A percentile compares a stretch with the other conserved stretches of the same genome.
Conservation (phyloP, 1,140 invertebrate genomes). For the Harlomillsia oculata region DNA sequence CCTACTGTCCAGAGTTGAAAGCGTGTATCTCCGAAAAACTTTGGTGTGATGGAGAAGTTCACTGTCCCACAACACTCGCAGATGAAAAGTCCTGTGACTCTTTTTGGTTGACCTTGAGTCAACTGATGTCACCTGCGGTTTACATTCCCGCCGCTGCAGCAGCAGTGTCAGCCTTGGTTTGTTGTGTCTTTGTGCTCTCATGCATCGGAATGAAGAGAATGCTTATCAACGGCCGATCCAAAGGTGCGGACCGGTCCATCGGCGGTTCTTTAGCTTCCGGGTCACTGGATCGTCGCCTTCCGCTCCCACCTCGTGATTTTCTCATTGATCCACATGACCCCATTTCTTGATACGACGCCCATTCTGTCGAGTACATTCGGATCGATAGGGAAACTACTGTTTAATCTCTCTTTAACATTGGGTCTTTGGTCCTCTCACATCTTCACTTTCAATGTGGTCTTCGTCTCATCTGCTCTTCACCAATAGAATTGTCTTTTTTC, state of each 20-base stretch:
- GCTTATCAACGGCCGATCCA: conserved; percentile 12
- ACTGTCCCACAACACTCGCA: conserved; percentile 24
- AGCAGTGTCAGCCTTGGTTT: conserved; percentile 28
- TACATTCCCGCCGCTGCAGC: conserved; percentile 30
- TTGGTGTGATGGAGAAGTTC: conserved; percentile 67
- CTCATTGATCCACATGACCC: conserved; percentile 46
- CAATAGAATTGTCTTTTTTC: too few relatives aligned
- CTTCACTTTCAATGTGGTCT: too few relatives aligned
- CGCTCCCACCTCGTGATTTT: conserved; percentile 49
- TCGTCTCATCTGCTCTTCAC: too few relatives aligned
- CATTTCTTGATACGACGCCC: conserved; percentile 64
- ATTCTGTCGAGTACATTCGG: conserved; percentile 78
- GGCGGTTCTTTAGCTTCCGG: too few relatives aligned
- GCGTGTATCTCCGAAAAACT: conserved; percentile 73
- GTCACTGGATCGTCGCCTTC: conserved; percentile 36
- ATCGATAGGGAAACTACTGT: conserved; percentile 79
- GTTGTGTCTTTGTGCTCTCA: conserved; percentile 29
- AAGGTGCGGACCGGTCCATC: conserved; percentile 5
- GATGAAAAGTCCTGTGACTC: conserved; percentile 35
- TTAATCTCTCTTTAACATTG: too few relatives aligned
- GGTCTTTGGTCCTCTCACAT: too few relatives aligned
- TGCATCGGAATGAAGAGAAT: conserved; percentile 26
- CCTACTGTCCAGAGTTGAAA: conserved; percentile 76
- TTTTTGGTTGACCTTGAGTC: conserved; percentile 33
- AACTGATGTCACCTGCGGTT: conserved; percentile 34